A percentile compares a stretch with the other conserved stretches of the same genome.
These are phyloP conservation scores for Crotalus helleri DNA, from an alignment of 2,113 vertebrate genomes.

Conservation along the genomic window DNA sequence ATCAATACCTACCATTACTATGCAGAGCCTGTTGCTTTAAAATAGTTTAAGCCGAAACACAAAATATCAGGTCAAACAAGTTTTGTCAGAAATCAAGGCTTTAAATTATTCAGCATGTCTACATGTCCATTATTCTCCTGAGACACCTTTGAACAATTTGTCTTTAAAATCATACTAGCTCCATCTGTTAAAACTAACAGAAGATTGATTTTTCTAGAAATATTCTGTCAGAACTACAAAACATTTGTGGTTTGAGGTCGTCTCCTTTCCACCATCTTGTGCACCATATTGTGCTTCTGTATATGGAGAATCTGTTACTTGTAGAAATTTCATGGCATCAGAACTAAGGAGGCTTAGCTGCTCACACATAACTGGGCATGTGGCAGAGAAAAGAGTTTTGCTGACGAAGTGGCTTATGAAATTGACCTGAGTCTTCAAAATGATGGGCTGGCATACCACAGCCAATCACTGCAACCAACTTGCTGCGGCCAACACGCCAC, in stretches of 20 bases:
- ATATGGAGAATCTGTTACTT: neutral
- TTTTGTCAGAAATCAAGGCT: neutral
- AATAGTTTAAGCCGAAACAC: neutral
- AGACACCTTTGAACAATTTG: neutral
- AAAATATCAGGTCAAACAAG: neutral
- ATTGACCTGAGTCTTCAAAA: neutral
- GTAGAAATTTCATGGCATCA: neutral
- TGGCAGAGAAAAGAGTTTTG: neutral
- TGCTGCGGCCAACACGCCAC: neutral
- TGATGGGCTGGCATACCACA: neutral
- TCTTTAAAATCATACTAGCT: neutral
- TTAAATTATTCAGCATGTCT: neutral
- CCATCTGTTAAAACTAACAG: neutral
- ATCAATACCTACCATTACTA: neutral
- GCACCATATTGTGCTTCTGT: neutral
- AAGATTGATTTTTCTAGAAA: neutral
- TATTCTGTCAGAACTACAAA: neutral
- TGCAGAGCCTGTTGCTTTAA: neutral
- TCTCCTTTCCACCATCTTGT: neutral
- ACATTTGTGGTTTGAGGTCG: neutral
- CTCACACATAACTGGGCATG: neutral
- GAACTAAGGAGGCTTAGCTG: neutral
- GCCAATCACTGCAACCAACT: neutral
- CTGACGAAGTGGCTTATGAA: neutral
- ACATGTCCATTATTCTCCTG: neutral